These are phyloP conservation scores for Tapera naevia DNA, from an alignment of 2,797 vertebrate species.

Conservation along the genomic window DNA sequence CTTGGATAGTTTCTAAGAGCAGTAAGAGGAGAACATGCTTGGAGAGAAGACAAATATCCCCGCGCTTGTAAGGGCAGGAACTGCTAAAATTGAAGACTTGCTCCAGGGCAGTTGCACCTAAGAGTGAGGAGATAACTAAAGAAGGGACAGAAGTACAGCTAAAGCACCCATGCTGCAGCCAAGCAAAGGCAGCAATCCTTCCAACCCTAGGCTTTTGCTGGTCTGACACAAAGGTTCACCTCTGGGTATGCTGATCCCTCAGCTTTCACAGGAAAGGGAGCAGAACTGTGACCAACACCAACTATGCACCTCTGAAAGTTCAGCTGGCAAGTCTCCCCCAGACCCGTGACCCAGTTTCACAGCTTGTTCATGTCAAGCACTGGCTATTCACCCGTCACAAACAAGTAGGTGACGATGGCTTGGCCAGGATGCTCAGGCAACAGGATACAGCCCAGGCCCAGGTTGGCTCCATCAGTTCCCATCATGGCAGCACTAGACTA, in stretches of 20 bases:
- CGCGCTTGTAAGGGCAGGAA: neutral
- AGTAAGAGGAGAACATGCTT: neutral
- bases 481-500: neutral
- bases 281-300: neutral
- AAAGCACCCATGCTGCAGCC: neutral
- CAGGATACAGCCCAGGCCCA: neutral
- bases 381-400: neutral
- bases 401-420: rapidly evolving
- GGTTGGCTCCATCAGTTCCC: neutral
- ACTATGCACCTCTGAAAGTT: rapidly evolving
- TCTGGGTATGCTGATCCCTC: neutral
- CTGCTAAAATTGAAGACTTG: neutral
- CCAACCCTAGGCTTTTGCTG: neutral
- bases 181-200: neutral
- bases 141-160: neutral
- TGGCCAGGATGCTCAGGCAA: neutral
- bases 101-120: neutral
- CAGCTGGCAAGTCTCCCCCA: neutral
- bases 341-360: neutral
- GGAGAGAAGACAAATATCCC: neutral
- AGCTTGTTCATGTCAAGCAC: neutral
- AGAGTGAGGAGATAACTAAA: neutral
- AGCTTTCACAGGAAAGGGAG: neutral
- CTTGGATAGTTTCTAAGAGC: neutral
- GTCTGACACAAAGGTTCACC: neutral